Conservation (phyloP, 2,888 invertebrate genomes). For the Eupithecia insigniata region DNA sequence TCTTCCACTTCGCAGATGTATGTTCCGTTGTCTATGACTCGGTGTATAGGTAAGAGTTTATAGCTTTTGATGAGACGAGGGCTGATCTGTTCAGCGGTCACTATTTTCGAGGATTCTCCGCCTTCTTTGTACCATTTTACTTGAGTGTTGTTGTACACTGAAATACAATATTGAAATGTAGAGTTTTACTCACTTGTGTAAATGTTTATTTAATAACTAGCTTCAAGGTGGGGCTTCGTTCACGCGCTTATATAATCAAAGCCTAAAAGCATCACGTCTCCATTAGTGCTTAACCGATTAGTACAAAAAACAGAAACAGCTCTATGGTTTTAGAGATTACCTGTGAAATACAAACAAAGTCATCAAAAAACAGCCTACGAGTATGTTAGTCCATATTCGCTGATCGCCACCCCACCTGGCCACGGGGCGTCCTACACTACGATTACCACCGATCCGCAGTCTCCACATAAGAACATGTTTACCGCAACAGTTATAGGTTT, state of each 20-base stretch:
- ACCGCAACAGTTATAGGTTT: too few species aligned
- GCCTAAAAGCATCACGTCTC: neutral
- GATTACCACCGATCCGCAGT: too few species aligned
- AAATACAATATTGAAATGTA: neutral
- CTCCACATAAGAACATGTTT: too few species aligned
- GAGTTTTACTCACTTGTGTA: neutral
- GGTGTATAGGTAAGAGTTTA: constrained; percentile 73
- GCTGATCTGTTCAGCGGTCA: constrained; percentile 60
- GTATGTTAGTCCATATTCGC: too few species aligned
- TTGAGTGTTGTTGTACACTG: constrained; percentile 59
- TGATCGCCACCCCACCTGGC: too few species aligned
- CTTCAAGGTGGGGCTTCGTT: neutral
- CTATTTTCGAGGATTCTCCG: constrained; percentile 34
- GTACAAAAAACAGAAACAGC: too few species aligned
- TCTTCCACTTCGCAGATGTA: constrained; percentile 71
- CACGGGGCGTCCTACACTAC: too few species aligned
- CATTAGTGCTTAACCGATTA: too few species aligned
- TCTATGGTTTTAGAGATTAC: neutral
- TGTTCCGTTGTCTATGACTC: constrained; percentile 88
- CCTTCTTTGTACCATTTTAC: constrained; percentile 69
- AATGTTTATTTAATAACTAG: neutral
- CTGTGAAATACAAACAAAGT: too few species aligned
- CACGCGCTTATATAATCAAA: too few species aligned
- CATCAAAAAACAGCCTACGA: too few species aligned
- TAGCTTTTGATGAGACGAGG: constrained; percentile 80